phyloP scores from a whole-genome alignment of 1,140 invertebrate genomes.

The Drosophila sproati region DNA sequence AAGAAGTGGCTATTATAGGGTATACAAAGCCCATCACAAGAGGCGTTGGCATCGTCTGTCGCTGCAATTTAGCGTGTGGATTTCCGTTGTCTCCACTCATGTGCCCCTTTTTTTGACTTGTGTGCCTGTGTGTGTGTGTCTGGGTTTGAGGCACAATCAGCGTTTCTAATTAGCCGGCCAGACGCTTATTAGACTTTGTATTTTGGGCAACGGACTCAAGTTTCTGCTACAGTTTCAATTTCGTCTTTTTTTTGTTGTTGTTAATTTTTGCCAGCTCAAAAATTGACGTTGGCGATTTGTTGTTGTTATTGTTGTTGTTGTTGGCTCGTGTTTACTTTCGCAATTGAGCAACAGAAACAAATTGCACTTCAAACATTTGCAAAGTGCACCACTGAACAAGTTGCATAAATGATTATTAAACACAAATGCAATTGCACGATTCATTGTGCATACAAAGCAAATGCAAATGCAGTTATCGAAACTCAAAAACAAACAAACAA shows the following conservation, averaged over 20 bases:
- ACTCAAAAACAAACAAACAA: neutral
- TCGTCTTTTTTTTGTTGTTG: slow-evolving; percentile 5
- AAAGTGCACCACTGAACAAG: slow-evolving; percentile 49
- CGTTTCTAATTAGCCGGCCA: slow-evolving; percentile 71
- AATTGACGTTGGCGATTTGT: slow-evolving; percentile 19
- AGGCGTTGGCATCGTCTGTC: slow-evolving; percentile 28
- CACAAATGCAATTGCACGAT: slow-evolving; percentile 62
- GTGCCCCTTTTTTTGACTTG: neutral
- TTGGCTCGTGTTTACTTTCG: slow-evolving; percentile 23
- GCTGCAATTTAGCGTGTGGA: slow-evolving; percentile 45
- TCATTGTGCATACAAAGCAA: slow-evolving; percentile 31
- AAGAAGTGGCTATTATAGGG: slow-evolving; percentile 5
- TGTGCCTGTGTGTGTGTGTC: slow-evolving; percentile 21
- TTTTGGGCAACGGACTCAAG: slow-evolving; percentile 47
- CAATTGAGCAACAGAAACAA: slow-evolving; percentile 42
- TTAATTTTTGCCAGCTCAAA: slow-evolving; percentile 4
- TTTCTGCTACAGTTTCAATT: slow-evolving; percentile 47
- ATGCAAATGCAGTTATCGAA: neutral
- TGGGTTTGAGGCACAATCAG: slow-evolving; percentile 51
- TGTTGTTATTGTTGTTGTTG: neutral
- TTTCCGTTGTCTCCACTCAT: slow-evolving; percentile 10
- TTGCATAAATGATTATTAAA: slow-evolving; percentile 75
- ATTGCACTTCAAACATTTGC: slow-evolving; percentile 63
- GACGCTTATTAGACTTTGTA: slow-evolving; percentile 61
- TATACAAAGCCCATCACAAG: slow-evolving; percentile 28